Evolutionary conservation across 2,888 invertebrate species (phyloP).

Genomic region (Flexamia atlantica): DNA sequence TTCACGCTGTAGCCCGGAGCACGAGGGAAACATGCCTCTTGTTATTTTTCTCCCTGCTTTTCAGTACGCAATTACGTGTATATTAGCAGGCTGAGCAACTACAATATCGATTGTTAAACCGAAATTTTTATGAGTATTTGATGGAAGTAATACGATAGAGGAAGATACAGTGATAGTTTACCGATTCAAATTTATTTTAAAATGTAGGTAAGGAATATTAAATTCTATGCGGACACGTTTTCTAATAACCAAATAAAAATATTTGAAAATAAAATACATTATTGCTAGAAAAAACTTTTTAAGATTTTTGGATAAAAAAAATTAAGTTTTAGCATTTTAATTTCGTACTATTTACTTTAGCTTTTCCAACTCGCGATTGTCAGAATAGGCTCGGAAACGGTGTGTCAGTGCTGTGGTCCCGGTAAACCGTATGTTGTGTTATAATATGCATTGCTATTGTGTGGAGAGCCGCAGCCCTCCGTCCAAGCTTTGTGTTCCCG

Average conservation of each 20-base stretch:
- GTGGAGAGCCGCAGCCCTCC: background rate
- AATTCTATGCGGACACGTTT: too few species aligned
- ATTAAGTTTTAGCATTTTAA: too few species aligned
- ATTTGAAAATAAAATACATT: too few species aligned
- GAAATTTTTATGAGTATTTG: too few species aligned
- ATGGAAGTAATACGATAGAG: too few species aligned
- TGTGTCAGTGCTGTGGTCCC: background rate
- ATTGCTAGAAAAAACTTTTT: too few species aligned
- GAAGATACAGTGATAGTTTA: too few species aligned
- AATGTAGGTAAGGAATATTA: too few species aligned
- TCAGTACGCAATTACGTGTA: constrained; percentile 7
- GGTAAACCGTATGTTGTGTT: constrained; percentile 20
- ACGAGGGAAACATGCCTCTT: constrained; percentile 5
- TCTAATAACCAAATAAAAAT: too few species aligned
- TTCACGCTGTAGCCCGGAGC: background rate
- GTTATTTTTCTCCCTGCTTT: background rate
- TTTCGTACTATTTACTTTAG: too few species aligned
- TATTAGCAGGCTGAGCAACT: background rate
- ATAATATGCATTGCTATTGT: constrained; percentile 34
- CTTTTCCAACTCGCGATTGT: background rate
- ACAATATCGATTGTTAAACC: background rate
- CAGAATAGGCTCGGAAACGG: background rate
- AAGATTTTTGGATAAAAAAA: too few species aligned
- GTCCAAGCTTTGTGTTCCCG: constrained; percentile 9
- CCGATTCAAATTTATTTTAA: too few species aligned